Conservation (phyloP, 2,113 vertebrate genomes). For the Podiceps cristatus region DNA sequence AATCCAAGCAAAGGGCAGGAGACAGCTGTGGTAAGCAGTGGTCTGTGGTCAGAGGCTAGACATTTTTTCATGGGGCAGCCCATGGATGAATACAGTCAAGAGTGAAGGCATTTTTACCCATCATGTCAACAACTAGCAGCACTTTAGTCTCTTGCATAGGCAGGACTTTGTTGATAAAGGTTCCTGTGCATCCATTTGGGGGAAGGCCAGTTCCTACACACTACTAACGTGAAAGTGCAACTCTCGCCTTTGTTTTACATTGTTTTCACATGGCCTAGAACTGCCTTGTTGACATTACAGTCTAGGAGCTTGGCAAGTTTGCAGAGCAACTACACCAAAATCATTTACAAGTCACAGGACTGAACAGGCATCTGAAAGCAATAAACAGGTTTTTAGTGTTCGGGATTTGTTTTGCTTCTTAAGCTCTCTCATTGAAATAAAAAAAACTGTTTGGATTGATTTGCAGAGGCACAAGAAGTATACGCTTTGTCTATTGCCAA, state of each 20-base stretch:
- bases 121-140: background rate
- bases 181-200: rapidly evolving
- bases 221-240: background rate
- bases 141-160: background rate
- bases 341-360: conserved; percentile 37
- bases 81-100: background rate
- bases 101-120: background rate
- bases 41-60: background rate
- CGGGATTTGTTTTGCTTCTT: conserved; percentile 35
- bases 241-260: background rate
- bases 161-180: background rate
- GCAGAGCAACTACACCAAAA: background rate
- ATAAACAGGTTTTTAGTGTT: conserved; percentile 48
- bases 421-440: conserved; percentile 31
- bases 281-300: background rate
- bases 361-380: conserved; percentile 60
- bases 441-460: conserved; percentile 29
- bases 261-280: background rate
- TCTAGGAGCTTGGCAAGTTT: conserved; percentile 6
- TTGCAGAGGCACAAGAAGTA: background rate
- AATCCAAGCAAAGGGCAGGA: background rate
- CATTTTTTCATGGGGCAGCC: background rate
- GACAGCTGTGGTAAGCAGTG: background rate
- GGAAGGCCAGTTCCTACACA: background rate
- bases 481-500: conserved; percentile 18